A percentile compares a stretch with the other conserved stretches of the same genome.
Conservation (phyloP, 2,888 invertebrate genomes). For the Euplagia quadripunctaria region DNA sequence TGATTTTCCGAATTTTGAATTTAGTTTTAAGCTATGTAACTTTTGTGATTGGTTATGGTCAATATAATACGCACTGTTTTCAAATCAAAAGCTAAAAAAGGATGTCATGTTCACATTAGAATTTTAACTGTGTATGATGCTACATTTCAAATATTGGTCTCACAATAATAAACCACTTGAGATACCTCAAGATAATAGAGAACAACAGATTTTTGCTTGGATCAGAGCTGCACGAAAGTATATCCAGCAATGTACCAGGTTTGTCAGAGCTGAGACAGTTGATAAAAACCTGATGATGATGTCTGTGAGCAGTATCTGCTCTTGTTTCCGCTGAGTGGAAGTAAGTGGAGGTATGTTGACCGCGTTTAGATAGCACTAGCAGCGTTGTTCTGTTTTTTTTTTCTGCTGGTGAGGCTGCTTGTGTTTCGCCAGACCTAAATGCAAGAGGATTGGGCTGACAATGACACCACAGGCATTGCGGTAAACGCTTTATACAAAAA, state of each 20-base stretch:
- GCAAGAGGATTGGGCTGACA: too few relatives aligned
- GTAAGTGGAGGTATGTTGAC: background rate
- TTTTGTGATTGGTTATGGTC: background rate
- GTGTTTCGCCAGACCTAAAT: background rate
- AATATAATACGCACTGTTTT: too few relatives aligned
- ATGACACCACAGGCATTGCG: background rate
- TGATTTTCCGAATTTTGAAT: slow-evolving; percentile 4
- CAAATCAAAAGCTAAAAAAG: too few relatives aligned
- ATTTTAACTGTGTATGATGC: too few relatives aligned
- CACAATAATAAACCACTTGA: background rate
- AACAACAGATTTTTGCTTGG: too few relatives aligned
- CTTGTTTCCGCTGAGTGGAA: background rate
- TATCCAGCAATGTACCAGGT: too few relatives aligned
- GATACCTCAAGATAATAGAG: background rate
- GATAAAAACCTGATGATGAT: background rate
- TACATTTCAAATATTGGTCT: background rate
- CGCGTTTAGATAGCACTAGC: background rate
- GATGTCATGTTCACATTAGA: too few relatives aligned
- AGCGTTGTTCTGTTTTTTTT: background rate
- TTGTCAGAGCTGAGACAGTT: background rate
- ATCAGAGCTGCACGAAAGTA: too few relatives aligned
- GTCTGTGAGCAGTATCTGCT: background rate
- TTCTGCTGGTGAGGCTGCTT: background rate
- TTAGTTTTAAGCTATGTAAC: background rate
- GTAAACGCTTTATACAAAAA: background rate